A percentile compares a stretch with the other conserved stretches of the same genome.
These are phyloP conservation scores for Microplitis deprimator DNA, from an alignment of 2,888 invertebrate genomes.

Conservation along the genomic window DNA sequence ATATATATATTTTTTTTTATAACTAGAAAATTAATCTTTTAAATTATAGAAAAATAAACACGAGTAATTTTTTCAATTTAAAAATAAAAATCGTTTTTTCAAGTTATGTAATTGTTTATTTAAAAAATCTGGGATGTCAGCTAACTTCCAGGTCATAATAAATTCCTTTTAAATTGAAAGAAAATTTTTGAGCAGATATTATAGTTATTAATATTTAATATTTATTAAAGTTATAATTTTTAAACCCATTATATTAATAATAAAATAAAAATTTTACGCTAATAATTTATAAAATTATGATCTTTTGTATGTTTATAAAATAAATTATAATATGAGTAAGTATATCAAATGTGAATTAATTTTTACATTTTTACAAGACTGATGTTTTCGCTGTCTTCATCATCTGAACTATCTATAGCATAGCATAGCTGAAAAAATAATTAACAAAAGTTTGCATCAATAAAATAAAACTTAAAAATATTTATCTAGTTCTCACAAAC, in stretches of 20 bases:
- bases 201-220: too few relatives aligned
- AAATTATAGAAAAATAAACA: too few relatives aligned
- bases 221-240: too few relatives aligned
- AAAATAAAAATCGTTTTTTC: too few relatives aligned
- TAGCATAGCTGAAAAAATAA: slow-evolving; percentile 63
- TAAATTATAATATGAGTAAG: background rate
- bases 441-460: slow-evolving; percentile 1
- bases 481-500: slow-evolving; percentile 49
- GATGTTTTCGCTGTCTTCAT: slow-evolving; percentile 54
- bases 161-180: too few relatives aligned
- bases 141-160: too few relatives aligned
- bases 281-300: background rate
- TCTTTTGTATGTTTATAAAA: slow-evolving; percentile 19
- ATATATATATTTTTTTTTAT: too few relatives aligned
- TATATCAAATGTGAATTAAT: background rate
- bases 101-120: too few relatives aligned
- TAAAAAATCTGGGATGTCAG: too few relatives aligned
- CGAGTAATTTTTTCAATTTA: too few relatives aligned
- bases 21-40: too few relatives aligned
- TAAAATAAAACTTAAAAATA: slow-evolving; percentile 10
- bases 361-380: slow-evolving; percentile 40
- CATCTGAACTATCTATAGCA: slow-evolving; percentile 62
- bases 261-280: background rate
- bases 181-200: too few relatives aligned
- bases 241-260: background rate